These are phyloP conservation scores for Laspeyria flexula DNA, from an alignment of 2,888 invertebrate genomes.

Conservation along the genomic window DNA sequence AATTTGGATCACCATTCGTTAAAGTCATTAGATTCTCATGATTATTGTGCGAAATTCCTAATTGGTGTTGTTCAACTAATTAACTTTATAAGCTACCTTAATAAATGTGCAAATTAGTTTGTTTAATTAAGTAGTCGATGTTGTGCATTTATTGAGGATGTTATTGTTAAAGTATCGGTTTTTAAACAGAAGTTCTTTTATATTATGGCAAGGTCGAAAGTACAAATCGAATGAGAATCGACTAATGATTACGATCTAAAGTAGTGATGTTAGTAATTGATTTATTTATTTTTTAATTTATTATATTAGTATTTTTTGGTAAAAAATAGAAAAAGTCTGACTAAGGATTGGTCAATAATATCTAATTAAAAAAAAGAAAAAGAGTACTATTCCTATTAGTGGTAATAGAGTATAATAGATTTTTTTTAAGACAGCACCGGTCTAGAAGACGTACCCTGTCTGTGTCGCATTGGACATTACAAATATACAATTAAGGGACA, in stretches of 20 bases:
- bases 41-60: constrained; percentile 32
- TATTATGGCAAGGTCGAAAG: not conserved
- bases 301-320: no score
- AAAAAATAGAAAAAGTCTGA: no score
- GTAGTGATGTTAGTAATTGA: no score
- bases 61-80: constrained; percentile 42
- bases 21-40: constrained; percentile 20
- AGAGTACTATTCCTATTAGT: no score
- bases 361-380: no score
- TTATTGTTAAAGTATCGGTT: not conserved
- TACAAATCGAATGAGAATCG: not conserved
- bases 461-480: no score
- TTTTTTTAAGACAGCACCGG: no score
- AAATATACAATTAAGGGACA: no score
- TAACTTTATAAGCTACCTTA: constrained; percentile 24
- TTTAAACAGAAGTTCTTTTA: constrained; percentile 3
- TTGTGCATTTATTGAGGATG: constrained; percentile 12
- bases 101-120: constrained; percentile 10
- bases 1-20: not conserved
- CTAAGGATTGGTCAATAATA: no score
- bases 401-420: no score
- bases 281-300: no score
- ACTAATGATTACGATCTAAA: not conserved
- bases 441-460: no score
- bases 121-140: constrained; percentile 14